Percentiles rank a stretch among this genome's conserved stretches.
phyloP scores from a whole-genome alignment of 2,797 vertebrate species.

The Fistularia commersonii region DNA sequence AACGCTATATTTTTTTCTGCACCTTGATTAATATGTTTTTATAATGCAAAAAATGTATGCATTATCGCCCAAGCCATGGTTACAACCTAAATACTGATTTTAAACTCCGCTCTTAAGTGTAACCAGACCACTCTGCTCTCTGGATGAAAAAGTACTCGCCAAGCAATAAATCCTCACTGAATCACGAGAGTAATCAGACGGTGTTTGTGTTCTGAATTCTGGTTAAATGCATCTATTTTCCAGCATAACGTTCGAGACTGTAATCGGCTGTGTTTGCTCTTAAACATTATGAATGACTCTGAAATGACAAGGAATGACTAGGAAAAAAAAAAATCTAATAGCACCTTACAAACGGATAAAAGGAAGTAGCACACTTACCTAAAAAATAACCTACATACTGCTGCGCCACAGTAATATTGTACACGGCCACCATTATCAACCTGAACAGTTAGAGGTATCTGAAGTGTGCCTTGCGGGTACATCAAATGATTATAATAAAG shows the following conservation, averaged over 20 bases:
- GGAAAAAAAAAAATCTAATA: not conserved
- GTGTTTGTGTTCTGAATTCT: conserved; percentile 10
- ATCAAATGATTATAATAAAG: conserved; percentile 40
- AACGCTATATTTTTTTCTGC: too few species aligned
- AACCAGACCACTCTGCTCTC: not conserved
- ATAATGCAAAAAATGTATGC: too few species aligned
- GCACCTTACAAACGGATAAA: conserved; percentile 15
- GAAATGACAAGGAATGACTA: too few species aligned
- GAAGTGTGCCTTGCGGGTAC: conserved; percentile 30
- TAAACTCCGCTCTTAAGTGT: too few species aligned
- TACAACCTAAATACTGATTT: too few species aligned
- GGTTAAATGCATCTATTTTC: conserved; percentile 10
- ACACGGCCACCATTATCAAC: not conserved
- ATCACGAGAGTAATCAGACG: conserved; percentile 25
- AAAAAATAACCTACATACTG: conserved; percentile 3
- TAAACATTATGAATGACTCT: conserved; percentile 12
- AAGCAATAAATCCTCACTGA: conserved; percentile 29
- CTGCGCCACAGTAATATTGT: conserved; percentile 2
- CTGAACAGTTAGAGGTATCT: conserved; percentile 20
- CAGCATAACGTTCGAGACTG: conserved; percentile 12
- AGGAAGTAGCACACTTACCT: conserved; percentile 2
- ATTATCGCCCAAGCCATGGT: too few species aligned
- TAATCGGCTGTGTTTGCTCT: conserved; percentile 11
- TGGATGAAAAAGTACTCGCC: conserved; percentile 4
- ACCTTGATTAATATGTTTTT: too few species aligned